A percentile compares a stretch with the other conserved stretches of the same genome.
phyloP scores from a whole-genome alignment of 2,888 invertebrate genomes.

The Mystacides longicornis region DNA sequence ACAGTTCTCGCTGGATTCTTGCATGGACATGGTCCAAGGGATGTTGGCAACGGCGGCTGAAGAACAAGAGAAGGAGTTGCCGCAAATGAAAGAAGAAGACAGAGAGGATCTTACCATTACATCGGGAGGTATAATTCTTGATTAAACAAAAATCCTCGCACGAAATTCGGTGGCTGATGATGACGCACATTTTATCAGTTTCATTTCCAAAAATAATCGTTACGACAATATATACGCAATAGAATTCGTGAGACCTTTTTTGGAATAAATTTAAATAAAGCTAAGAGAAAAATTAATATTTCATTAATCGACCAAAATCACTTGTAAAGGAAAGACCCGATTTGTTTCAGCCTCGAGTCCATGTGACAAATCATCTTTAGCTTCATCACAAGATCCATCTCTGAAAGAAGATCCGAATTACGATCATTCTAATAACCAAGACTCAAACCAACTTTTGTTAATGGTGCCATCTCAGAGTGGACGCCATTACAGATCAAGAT shows the following conservation, averaged over 20 bases:
- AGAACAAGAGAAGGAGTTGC: conserved; percentile 33
- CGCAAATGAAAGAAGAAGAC: conserved; percentile 50
- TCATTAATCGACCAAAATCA: neutral
- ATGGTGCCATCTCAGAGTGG: conserved; percentile 37
- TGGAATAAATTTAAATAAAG: too few species aligned
- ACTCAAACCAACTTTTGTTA: conserved; percentile 37
- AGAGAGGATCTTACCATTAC: conserved; percentile 35
- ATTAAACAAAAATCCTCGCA: too few species aligned
- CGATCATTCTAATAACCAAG: conserved; percentile 34
- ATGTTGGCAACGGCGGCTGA: conserved; percentile 44
- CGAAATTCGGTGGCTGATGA: too few species aligned
- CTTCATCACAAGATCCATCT: conserved; percentile 41
- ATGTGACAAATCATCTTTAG: conserved; percentile 40
- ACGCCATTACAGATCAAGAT: conserved; percentile 48
- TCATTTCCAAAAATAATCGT: too few species aligned
- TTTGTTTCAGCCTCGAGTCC: conserved; percentile 40
- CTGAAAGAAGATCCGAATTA: conserved; percentile 27
- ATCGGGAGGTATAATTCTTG: conserved; percentile 36
- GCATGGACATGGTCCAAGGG: conserved; percentile 81
- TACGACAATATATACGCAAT: too few species aligned
- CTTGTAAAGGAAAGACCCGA: neutral
- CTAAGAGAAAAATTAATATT: neutral
- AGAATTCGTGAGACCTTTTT: too few species aligned
- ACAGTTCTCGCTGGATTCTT: conserved; percentile 85
- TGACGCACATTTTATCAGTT: too few species aligned